Evolutionary conservation across 2,888 invertebrate genomes (phyloP), one percentile per base, ranked within the genome.

Genomic region (Iphiclides podalirius): DNA sequence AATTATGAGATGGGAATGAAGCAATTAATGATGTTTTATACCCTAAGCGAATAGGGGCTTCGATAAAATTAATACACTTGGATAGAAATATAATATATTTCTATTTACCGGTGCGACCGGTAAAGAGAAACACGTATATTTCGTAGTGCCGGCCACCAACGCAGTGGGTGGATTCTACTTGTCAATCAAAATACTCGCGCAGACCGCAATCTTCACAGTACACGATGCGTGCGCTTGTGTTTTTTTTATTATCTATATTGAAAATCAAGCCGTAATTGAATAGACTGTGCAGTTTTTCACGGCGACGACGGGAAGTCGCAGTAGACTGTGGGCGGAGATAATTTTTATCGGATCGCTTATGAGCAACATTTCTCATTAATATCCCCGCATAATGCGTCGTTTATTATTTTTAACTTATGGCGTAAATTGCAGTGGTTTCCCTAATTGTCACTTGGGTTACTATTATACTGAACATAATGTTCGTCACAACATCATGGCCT

Each of bases 141-240:
- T 64, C 60, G 60, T 63, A 58, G 55, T 58, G 72, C 47, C 67
- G 80, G 69, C 82, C 82, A 82, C 82, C 79, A 67, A 64, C 76
- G 70, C 56, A 48, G 66, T 69, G 77, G 80, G 72, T 68, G 77
- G 76, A 72, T 62, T 61, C 55, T 40, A 65, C 70, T 66, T 80
- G 83, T 83, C 82, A 83, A 80, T 85, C 82, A 84, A 67, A 53
- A 58, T 45, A 45, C 58, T 57, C 55, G 54, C 56, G 59, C 55
- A 59, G 57, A 54, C 59, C 66, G 68, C 70, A 71, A 74, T 70
- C 64, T 68, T 61, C 60, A 57, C 71, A 67, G 69, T 61, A 63
- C 63, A 63, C 59, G 63, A 34, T 48, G 52, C 43, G 53, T 52
- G 45, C 49, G 52, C 51, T 53, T 49, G 43, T 43, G 9, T 50